Conservation (phyloP, 2,888 invertebrate genomes). For the Tupiocoris notatus region DNA sequence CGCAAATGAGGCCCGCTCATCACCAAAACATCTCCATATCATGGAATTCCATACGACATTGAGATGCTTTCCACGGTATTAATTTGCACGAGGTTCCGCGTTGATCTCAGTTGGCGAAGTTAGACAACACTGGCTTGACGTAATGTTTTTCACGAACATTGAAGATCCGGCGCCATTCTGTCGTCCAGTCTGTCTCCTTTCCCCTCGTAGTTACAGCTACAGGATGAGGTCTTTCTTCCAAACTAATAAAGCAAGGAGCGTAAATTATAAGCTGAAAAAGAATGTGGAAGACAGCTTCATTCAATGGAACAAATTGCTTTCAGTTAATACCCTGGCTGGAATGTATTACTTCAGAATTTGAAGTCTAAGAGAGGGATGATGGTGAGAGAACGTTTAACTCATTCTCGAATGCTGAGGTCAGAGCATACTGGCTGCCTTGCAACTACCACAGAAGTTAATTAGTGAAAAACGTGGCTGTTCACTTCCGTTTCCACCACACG, state of each 20-base stretch:
- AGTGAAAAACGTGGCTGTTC: not conserved
- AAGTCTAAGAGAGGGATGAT: not conserved
- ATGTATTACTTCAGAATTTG: constrained; percentile 23
- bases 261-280: constrained; percentile 35
- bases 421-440: not conserved
- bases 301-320: constrained; percentile 36
- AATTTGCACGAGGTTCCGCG: too few relatives aligned
- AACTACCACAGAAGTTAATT: not conserved
- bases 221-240: not conserved
- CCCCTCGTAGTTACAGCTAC: too few relatives aligned
- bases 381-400: not conserved
- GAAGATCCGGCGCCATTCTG: not conserved
- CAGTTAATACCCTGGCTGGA: constrained; percentile 30
- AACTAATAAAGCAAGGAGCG: constrained; percentile 38
- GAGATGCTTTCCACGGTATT: too few relatives aligned
- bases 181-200: not conserved
- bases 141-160: too few relatives aligned
- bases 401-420: not conserved
- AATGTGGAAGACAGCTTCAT: constrained; percentile 36
- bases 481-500: not conserved
- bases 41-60: too few relatives aligned
- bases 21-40: too few relatives aligned
- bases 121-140: too few relatives aligned
- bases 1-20: too few relatives aligned
- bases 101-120: too few relatives aligned